Percentiles rank a stretch among this genome's conserved stretches.
phyloP scores from a whole-genome alignment of 2,888 invertebrate species.

The Desoria tigrina region DNA sequence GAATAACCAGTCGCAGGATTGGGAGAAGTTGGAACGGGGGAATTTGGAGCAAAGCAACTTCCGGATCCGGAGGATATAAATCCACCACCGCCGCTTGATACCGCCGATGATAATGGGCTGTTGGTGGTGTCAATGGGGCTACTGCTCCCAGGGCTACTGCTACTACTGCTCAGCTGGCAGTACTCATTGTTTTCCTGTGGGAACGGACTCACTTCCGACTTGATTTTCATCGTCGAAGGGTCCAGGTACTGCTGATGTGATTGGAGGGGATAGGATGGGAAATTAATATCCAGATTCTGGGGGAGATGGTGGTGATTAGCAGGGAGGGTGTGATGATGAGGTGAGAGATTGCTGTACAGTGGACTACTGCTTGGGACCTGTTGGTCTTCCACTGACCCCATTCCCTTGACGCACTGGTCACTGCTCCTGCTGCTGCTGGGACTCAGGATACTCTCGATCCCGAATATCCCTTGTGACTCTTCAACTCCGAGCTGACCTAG shows the following conservation, averaged over 20 bases:
- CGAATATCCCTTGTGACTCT: constrained; percentile 42
- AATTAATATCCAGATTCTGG: constrained; percentile 29
- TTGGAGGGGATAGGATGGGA: constrained; percentile 36
- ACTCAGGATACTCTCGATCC: constrained; percentile 45
- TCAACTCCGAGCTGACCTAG: constrained; percentile 20
- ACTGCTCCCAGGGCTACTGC: constrained; percentile 17
- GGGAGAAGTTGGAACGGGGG: constrained; percentile 31
- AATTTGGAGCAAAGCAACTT: constrained; percentile 42
- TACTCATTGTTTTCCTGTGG: constrained; percentile 45
- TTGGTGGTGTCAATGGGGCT: neutral
- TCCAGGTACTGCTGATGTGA: constrained; percentile 23
- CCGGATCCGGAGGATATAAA: constrained; percentile 41
- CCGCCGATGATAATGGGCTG: too few relatives aligned
- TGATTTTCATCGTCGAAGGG: constrained; percentile 40
- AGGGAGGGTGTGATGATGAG: constrained; percentile 23
- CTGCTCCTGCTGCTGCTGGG: constrained; percentile 30
- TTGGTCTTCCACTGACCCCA: constrained; percentile 45
- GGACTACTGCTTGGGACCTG: constrained; percentile 48
- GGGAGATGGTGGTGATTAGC: constrained; percentile 29
- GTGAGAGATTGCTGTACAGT: constrained; percentile 19
- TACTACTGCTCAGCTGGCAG: constrained; percentile 29
- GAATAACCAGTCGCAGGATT: too few relatives aligned
- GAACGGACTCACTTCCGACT: constrained; percentile 49
- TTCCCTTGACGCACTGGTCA: constrained; percentile 25
- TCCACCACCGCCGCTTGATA: constrained; percentile 7